Conservation (phyloP, 2,797 vertebrate species). For the Coregonus sp. region DNA sequence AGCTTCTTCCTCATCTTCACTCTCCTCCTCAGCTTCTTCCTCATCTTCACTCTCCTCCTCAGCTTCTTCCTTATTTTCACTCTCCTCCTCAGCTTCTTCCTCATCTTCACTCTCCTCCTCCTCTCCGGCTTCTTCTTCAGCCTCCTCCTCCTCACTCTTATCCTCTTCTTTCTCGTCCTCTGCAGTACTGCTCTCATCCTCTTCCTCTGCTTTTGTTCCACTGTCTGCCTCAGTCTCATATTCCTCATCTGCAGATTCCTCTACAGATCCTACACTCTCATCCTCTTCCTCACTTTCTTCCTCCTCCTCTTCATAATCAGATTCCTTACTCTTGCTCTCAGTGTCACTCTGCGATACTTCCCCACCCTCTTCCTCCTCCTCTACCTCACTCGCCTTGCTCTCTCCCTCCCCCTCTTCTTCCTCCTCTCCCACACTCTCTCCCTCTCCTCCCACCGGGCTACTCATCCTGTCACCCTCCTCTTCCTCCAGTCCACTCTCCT, state of each 20-base stretch:
- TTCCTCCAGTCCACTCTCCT: background rate
- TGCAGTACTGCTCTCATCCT: conserved; percentile 7
- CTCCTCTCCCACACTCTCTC: background rate
- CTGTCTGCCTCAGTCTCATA: background rate
- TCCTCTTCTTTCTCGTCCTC: fast-evolving
- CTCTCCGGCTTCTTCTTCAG: fast-evolving
- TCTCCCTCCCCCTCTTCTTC: fast-evolving
- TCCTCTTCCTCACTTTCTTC: background rate
- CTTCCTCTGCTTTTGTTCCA: background rate
- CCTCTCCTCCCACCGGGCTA: background rate
- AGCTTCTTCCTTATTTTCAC: fast-evolving
- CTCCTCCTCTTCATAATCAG: background rate
- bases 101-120: background rate
- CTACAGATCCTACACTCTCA: background rate
- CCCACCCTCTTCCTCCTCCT: background rate
- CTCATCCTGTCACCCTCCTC: background rate
- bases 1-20: background rate
- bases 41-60: background rate
- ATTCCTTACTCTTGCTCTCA: fast-evolving
- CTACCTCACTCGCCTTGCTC: background rate
- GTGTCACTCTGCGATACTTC: fast-evolving
- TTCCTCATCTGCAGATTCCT: background rate
- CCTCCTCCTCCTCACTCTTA: background rate
- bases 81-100: fast-evolving
- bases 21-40: background rate